Conservation (phyloP, 1,140 invertebrate species). For the Euschistus heros region DNA sequence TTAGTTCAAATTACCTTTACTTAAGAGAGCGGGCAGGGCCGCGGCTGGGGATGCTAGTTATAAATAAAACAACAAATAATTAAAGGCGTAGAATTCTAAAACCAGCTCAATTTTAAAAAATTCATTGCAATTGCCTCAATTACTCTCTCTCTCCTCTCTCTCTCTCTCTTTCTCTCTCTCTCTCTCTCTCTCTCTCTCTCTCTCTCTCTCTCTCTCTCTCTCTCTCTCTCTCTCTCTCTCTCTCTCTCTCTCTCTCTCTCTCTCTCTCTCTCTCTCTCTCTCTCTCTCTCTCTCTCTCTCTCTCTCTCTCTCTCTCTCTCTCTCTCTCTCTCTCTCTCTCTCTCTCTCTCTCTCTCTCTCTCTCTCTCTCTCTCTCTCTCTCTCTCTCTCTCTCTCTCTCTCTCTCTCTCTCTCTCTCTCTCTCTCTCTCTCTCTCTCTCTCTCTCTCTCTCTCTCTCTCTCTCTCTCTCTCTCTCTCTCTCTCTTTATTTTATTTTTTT, state of each 20-base stretch:
- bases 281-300: constrained; percentile 3
- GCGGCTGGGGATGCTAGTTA: too few relatives aligned
- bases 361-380: constrained; percentile 2
- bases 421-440: constrained; percentile 19
- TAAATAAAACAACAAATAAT: too few relatives aligned
- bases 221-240: constrained; percentile 1
- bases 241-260: constrained; percentile 5
- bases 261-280: background rate
- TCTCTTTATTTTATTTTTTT: background rate
- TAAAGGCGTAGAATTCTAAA: too few relatives aligned
- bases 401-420: constrained; percentile 19
- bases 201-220: background rate
- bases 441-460: constrained; percentile 16
- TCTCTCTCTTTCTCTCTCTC: background rate
- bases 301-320: constrained; percentile 14
- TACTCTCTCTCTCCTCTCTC: background rate
- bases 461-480: background rate
- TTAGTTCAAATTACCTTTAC: too few relatives aligned
- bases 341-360: background rate
- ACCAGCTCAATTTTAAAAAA: too few relatives aligned
- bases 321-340: background rate
- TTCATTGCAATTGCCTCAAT: too few relatives aligned
- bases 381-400: constrained; percentile 13
- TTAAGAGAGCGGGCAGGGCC: too few relatives aligned
- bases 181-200: constrained; percentile 3